Percentiles rank a stretch among this genome's conserved stretches.
Evolutionary conservation across 2,797 vertebrate species (phyloP).

Genomic region (Platyrinchus mystaceus): DNA sequence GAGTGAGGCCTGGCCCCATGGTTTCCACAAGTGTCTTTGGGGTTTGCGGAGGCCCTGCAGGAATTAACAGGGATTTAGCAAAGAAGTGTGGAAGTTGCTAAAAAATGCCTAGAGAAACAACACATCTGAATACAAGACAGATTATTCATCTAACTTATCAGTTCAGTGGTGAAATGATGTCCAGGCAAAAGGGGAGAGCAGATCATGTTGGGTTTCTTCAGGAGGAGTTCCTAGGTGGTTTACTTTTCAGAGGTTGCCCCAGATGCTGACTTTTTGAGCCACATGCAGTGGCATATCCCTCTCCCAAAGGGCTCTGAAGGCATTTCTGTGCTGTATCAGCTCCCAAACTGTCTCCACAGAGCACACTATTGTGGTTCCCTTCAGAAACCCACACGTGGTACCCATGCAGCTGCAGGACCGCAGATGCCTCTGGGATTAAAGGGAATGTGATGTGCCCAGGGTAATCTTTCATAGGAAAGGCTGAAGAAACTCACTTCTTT

Average conservation of each 20-base stretch:
- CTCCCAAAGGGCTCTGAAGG: background rate
- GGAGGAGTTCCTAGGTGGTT: background rate
- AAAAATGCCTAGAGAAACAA: background rate
- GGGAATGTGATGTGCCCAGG: background rate
- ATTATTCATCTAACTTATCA: background rate
- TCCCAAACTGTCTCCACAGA: background rate
- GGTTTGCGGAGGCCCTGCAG: background rate
- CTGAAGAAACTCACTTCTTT: background rate
- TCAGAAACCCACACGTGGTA: background rate
- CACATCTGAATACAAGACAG: background rate
- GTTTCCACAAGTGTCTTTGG: background rate
- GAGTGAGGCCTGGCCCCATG: background rate
- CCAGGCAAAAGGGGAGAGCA: background rate
- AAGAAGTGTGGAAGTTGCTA: background rate
- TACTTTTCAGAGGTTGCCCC: rapidly evolving
- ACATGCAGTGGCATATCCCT: background rate
- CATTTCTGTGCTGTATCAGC: background rate
- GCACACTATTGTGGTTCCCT: background rate
- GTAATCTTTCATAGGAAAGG: background rate
- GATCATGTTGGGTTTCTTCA: background rate
- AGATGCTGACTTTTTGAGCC: background rate
- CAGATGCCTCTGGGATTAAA: slow-evolving; percentile 22
- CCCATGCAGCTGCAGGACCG: background rate
- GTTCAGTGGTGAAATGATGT: background rate
- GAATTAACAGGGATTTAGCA: background rate